These are phyloP conservation scores for Platysternon megacephalum DNA, from an alignment of 2,113 vertebrate genomes.

Conservation along the genomic window DNA sequence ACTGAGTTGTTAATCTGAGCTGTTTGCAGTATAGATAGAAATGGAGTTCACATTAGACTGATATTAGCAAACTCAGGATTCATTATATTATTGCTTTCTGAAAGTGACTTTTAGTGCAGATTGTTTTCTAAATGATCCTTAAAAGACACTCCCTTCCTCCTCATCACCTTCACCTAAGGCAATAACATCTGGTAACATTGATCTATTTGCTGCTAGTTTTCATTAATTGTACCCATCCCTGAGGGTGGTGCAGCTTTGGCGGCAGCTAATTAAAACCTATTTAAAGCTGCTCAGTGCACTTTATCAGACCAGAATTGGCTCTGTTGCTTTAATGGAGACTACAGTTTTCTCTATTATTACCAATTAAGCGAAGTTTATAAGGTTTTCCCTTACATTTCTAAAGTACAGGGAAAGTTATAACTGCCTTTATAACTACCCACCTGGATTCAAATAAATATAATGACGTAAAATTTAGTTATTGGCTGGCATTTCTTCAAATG, in stretches of 20 bases:
- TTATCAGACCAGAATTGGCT: slow-evolving; percentile 77
- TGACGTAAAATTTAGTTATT: slow-evolving; percentile 3
- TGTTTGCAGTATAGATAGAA: background rate
- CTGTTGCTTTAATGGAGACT: slow-evolving; percentile 72
- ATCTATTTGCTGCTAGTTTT: slow-evolving; percentile 73
- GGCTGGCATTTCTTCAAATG: slow-evolving; percentile 8
- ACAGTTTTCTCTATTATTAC: slow-evolving; percentile 70
- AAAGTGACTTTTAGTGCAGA: slow-evolving; percentile 53
- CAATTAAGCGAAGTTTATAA: slow-evolving; percentile 73
- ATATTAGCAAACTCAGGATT: background rate
- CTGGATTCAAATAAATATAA: slow-evolving; percentile 24
- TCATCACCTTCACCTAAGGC: slow-evolving; percentile 64
- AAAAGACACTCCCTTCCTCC: slow-evolving; percentile 52
- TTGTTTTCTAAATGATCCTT: slow-evolving; percentile 64
- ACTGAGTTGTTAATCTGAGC: background rate
- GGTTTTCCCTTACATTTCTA: slow-evolving; percentile 40
- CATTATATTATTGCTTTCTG: slow-evolving; percentile 32
- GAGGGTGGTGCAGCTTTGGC: slow-evolving; percentile 75
- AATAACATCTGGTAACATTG: slow-evolving; percentile 61
- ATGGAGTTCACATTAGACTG: background rate
- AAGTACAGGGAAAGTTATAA: slow-evolving; percentile 29
- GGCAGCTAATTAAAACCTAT: slow-evolving; percentile 82
- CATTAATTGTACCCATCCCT: slow-evolving; percentile 80
- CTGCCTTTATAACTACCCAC: slow-evolving; percentile 26
- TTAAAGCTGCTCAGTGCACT: slow-evolving; percentile 74